Percentiles rank a stretch among this genome's conserved stretches.
These are phyloP conservation scores for Zonitis immaculata DNA, from an alignment of 2,888 invertebrate genomes.

Conservation along the genomic window DNA sequence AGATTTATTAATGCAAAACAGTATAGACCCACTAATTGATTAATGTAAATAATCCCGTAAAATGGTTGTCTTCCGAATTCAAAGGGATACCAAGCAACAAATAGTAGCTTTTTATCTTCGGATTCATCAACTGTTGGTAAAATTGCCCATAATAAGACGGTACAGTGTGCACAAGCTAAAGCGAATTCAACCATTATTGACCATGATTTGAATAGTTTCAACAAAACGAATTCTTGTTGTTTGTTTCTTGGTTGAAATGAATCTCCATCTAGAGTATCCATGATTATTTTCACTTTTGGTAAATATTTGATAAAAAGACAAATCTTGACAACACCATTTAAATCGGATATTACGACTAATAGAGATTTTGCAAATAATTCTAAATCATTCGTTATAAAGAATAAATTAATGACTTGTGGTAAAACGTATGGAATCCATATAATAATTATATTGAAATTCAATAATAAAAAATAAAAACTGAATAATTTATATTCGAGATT, in stretches of 20 bases:
- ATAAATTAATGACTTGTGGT: no score
- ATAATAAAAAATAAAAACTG: no score
- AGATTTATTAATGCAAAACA: not conserved
- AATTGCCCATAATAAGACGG: not conserved
- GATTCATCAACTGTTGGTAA: conserved; percentile 16
- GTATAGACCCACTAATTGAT: not conserved
- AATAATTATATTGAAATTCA: no score
- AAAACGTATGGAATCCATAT: no score
- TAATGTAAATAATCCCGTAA: conserved; percentile 3
- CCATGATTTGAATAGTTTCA: conserved; percentile 9
- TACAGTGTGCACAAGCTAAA: conserved; percentile 1
- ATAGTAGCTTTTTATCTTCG: conserved; percentile 1
- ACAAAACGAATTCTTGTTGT: conserved; percentile 8
- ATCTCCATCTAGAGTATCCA: conserved; percentile 8
- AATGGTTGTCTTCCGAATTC: not conserved
- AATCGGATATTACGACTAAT: no score
- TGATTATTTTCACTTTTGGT: conserved; percentile 2
- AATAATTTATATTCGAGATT: no score
- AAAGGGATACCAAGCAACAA: conserved; percentile 8
- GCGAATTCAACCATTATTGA: conserved; percentile 9
- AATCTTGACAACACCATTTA: no score
- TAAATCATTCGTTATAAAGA: no score
- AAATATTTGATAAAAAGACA: conserved; percentile 3
- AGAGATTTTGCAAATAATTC: no score
- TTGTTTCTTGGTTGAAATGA: conserved; percentile 20